A percentile compares a stretch with the other conserved stretches of the same genome.
Conservation (phyloP, 23 tunicate genomes). For the Trididemnum clinides region DNA sequence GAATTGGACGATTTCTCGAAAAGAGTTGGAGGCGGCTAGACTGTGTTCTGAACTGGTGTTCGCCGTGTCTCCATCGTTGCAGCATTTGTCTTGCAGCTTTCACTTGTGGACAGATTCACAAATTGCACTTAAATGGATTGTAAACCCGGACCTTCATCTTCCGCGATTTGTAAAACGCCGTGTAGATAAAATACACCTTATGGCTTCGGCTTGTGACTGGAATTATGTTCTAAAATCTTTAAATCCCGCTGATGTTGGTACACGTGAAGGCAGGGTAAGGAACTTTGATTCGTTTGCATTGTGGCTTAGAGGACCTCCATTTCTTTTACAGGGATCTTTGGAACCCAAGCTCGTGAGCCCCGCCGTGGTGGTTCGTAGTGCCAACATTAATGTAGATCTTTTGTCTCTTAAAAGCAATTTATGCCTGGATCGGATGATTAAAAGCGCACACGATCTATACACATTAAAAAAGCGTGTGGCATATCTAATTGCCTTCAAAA, state of each 20-base stretch:
- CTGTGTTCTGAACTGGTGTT: background rate
- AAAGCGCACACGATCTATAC: background rate
- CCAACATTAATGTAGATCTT: background rate
- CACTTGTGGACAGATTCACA: background rate
- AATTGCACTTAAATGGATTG: background rate
- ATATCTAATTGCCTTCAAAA: background rate
- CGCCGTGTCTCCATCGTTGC: background rate
- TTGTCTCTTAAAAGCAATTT: background rate
- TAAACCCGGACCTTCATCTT: background rate
- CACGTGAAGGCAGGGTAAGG: background rate
- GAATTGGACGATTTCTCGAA: background rate
- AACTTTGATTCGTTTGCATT: background rate
- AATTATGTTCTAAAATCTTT: background rate
- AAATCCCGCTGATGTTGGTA: background rate
- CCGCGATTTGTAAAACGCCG: background rate
- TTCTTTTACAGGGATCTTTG: background rate
- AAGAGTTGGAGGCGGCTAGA: background rate
- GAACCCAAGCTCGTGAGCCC: background rate
- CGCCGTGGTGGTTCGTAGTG: background rate
- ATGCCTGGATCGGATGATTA: background rate
- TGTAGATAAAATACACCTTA: background rate
- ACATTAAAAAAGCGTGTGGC: background rate
- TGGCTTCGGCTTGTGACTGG: background rate
- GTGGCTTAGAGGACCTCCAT: background rate
- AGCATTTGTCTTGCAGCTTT: background rate